These are phyloP conservation scores for Drosophila leontia DNA, from an alignment of 1,140 invertebrate species.

Conservation along the genomic window DNA sequence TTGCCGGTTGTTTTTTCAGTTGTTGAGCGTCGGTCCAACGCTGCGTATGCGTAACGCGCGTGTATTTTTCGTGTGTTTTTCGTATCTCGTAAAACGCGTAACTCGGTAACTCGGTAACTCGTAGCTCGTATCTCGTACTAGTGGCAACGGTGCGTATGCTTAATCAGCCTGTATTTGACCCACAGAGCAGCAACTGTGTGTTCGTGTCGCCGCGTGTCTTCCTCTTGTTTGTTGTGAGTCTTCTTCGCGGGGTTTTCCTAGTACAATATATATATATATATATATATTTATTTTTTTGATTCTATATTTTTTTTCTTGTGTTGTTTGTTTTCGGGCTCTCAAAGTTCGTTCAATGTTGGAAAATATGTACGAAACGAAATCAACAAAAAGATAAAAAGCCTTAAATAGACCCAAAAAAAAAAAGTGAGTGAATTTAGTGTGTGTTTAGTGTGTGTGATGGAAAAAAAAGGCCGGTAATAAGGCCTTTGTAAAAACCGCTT, in stretches of 20 bases:
- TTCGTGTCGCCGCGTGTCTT: constrained; percentile 24
- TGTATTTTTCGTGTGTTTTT: neutral
- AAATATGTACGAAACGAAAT: constrained; percentile 28
- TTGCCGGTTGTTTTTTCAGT: constrained; percentile 24
- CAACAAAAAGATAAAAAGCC: constrained; percentile 9
- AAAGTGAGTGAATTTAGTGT: constrained; percentile 21
- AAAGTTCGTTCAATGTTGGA: constrained; percentile 12
- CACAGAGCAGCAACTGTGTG: constrained; percentile 48
- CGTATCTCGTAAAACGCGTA: neutral
- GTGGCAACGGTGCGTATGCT: constrained; percentile 37
- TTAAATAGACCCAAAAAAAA: constrained; percentile 6
- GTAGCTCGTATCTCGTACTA: neutral
- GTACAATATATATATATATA: too few species aligned
- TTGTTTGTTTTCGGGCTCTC: constrained; percentile 28
- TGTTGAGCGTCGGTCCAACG: constrained; percentile 28
- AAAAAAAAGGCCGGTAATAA: constrained; percentile 16
- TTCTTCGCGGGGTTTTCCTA: constrained; percentile 10
- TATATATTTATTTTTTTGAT: constrained; percentile 2
- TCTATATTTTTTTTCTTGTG: constrained; percentile 26
- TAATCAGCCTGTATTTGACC: constrained; percentile 47
- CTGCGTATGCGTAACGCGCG: constrained; percentile 37
- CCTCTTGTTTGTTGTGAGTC: constrained; percentile 59
- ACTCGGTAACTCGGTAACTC: neutral
- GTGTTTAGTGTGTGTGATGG: neutral
- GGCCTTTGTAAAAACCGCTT: neutral